phyloP scores from a whole-genome alignment of 2,797 vertebrate species.

The Helicolenus hilgendorfi region DNA sequence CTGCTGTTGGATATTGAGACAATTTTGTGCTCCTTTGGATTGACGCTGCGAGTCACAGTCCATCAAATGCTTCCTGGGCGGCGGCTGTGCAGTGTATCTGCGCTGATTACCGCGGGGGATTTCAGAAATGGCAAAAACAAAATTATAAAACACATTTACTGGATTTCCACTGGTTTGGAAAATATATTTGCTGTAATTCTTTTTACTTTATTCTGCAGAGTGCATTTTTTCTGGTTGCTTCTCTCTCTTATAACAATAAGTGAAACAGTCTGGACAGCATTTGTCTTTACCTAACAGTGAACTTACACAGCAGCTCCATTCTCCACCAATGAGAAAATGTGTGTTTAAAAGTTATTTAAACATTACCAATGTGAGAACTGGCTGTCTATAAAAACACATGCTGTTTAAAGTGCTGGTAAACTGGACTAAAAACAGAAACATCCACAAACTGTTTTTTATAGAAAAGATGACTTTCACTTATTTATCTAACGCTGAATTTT shows the following conservation, averaged over 20 bases:
- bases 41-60: slow-evolving; percentile 2
- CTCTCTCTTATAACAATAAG: neutral
- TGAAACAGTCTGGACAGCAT: neutral
- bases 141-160: neutral
- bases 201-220: neutral
- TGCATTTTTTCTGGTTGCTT: neutral
- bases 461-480: neutral
- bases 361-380: neutral
- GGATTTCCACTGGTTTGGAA: slow-evolving; percentile 4
- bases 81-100: neutral
- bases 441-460: neutral
- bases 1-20: neutral
- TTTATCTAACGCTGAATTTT: neutral
- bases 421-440: neutral
- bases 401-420: neutral
- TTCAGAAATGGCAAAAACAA: neutral
- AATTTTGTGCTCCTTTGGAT: slow-evolving; percentile 1
- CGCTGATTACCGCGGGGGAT: neutral
- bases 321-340: neutral
- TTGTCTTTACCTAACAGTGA: neutral
- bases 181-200: neutral
- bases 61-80: slow-evolving; percentile 1
- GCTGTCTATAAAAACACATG: neutral
- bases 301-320: neutral
- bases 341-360: neutral